Base-by-base conservation (phyloP, 2,888 invertebrate species). In the Drosophila lutescens region DNA sequence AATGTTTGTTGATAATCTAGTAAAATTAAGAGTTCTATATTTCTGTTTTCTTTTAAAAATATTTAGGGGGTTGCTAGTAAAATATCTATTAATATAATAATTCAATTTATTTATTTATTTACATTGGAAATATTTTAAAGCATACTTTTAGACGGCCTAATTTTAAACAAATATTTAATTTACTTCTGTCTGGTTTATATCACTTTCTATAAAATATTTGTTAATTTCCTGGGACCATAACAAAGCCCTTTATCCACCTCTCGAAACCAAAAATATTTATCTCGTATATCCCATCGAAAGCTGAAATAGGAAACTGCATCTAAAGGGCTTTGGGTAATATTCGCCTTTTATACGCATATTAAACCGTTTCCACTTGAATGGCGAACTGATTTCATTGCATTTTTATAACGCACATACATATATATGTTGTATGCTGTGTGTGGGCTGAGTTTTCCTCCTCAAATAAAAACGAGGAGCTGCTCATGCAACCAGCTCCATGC, bases 321-420 rank as follows among this genome's bases (percentile, higher is more conserved):
- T 53, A 58, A 36, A 49, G 47, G 51, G 71, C 76, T 54, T 65
- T 70, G 56, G 61, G 55, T 68, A 75, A 77, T 79, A 77, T 67
- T 68, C 76, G 66, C 80, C 78, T 75, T 82, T 84, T 79, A 80
- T 83, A 76, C 80, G 82, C 83, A 83, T 85, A 85, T 83, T 83
- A 82, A 83, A 82, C 78, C 73, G 72, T 83, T 83, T 83, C 69
- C 83, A 85, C 77, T 79, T 83, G 83, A 83, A 83, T 83, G 77
- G 77, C 43, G 65, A 82, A 70, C 77, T 85, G 82, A 80, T 83
- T 85, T 83, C 74, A 54, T 55, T 67, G 67, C 65, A 77, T 72
- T 82, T 76, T 74, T 70, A 78, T 81, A 78, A 78, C 76, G 74
- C 47, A 51, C 15, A 47, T 47, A 65, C n/a, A 47, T 47, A 58